Evolutionary conservation across 2,113 vertebrate species (phyloP).

Genomic region (Eudorcas thomsonii): DNA sequence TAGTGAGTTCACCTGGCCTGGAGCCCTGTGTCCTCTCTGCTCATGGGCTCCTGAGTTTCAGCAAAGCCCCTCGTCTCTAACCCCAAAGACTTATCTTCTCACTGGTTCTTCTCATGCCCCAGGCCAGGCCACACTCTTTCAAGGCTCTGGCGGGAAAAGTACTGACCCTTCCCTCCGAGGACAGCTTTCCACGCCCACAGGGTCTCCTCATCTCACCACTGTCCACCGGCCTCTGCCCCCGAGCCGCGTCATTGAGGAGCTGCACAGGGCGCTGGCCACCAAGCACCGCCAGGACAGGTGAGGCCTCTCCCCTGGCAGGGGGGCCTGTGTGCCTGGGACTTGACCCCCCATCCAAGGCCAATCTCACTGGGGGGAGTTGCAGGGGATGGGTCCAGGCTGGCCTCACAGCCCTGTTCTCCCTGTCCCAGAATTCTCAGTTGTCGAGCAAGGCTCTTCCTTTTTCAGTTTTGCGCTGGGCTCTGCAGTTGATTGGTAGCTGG

Average conservation of each 20-base stretch:
- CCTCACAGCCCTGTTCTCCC: fast-evolving
- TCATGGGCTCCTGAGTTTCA: neutral
- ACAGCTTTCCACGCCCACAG: slow-evolving; percentile 88
- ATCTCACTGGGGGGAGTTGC: fast-evolving
- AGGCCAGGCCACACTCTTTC: slow-evolving; percentile 83
- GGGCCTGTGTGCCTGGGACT: fast-evolving
- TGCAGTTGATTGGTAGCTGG: neutral
- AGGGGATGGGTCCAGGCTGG: fast-evolving
- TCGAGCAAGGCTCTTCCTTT: fast-evolving
- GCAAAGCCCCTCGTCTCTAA: slow-evolving; percentile 80
- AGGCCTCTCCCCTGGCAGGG: fast-evolving
- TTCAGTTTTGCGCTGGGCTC: fast-evolving
- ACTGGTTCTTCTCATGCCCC: slow-evolving; percentile 80
- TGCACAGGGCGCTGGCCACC: slow-evolving; percentile 93
- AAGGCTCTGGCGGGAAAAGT: slow-evolving; percentile 81
- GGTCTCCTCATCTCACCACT: slow-evolving; percentile 89
- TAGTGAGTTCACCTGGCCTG: neutral
- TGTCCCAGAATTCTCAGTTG: fast-evolving
- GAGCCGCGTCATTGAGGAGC: slow-evolving; percentile 96
- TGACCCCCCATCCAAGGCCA: fast-evolving
- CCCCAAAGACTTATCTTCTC: slow-evolving; percentile 85
- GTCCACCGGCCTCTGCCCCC: slow-evolving; percentile 91
- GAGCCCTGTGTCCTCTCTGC: fast-evolving
- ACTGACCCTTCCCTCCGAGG: slow-evolving; percentile 80
- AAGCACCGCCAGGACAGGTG: slow-evolving; percentile 98